Evolutionary conservation across 2,888 invertebrate species (phyloP), one percentile per base, ranked within the genome.

Genomic region (Netelia inedita): DNA sequence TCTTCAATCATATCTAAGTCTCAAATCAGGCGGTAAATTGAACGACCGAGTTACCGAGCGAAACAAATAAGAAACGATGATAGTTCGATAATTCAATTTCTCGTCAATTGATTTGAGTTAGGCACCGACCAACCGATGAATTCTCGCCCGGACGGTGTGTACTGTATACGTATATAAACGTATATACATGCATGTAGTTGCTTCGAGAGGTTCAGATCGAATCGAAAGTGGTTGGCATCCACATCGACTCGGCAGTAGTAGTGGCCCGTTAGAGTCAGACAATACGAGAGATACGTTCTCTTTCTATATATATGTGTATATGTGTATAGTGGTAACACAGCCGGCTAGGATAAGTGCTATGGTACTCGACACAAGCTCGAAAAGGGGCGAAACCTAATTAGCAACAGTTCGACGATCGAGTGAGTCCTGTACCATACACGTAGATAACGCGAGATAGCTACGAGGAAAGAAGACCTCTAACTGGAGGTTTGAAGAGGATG

Each of bases 321-420:
- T 66, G 23, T 66, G 2, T 66, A 21, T 43, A 66, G 23, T 28
- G 14, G 57, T 19, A 71, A 35, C 73, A 69, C 50, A 50, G 55
- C 35, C 10, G 35, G 35, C 69, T 14, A 50, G 50, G 46, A 73
- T 69, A 53, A 78, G 43, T 53, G 73, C 59, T 55, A 55, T 43
- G 53, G 57, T 78, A 65, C 73, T 73, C 59, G 74, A 71, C 59
- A 79, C 81, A 41, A n/a, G 50, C 14, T 46, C 59, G 23, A 66
- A 69, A 84, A 65, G 59, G 79, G 80, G 79, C 76, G 79, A 85
- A 88, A 88, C 85, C 87, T 79, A 87, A 88, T 89, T 88, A 88
- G 84, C 82, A 80, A 86, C 84, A 86, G 86, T 87, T 82, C 69
- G 80, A 68, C 80, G 80, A 86, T 84, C 86, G 79, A 85, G 82